Percentiles rank a stretch among this genome's conserved stretches.
Conservation (phyloP, 2,888 invertebrate species). For the Norana najaformis region DNA sequence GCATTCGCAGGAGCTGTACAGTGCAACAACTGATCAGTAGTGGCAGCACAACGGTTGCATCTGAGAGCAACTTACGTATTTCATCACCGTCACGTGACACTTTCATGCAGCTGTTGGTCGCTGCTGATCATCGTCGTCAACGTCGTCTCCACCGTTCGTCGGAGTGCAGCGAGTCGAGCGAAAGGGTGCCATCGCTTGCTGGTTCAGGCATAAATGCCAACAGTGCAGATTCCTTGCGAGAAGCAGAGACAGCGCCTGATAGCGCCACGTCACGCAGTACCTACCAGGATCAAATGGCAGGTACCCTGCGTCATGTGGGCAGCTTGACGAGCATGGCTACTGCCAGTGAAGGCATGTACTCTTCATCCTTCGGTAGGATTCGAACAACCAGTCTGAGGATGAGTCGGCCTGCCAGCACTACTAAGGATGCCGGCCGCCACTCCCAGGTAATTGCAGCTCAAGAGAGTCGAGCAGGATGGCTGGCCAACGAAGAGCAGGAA, state of each 20-base stretch:
- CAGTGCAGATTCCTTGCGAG: background rate
- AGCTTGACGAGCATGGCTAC: conserved; percentile 17
- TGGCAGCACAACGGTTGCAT: background rate
- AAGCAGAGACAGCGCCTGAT: background rate
- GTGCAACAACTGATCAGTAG: background rate
- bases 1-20: conserved; percentile 31
- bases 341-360: background rate
- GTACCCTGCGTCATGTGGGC: conserved; percentile 6
- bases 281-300: background rate
- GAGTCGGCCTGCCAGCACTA: conserved; percentile 2
- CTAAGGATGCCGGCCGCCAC: background rate
- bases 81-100: conserved; percentile 33
- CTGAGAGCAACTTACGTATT: background rate
- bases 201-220: background rate
- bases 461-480: background rate
- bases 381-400: conserved; percentile 15
- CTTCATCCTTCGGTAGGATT: background rate
- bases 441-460: background rate
- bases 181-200: background rate
- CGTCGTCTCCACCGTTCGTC: conserved; percentile 26
- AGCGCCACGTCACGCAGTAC: background rate
- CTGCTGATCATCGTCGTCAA: background rate
- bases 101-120: conserved; percentile 15
- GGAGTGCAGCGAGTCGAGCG: conserved; percentile 34
- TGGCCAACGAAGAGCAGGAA: background rate